Evolutionary conservation across 2,113 vertebrate genomes (phyloP), one percentile per base, ranked within the genome.

Genomic region (Camelus dromedarius): DNA sequence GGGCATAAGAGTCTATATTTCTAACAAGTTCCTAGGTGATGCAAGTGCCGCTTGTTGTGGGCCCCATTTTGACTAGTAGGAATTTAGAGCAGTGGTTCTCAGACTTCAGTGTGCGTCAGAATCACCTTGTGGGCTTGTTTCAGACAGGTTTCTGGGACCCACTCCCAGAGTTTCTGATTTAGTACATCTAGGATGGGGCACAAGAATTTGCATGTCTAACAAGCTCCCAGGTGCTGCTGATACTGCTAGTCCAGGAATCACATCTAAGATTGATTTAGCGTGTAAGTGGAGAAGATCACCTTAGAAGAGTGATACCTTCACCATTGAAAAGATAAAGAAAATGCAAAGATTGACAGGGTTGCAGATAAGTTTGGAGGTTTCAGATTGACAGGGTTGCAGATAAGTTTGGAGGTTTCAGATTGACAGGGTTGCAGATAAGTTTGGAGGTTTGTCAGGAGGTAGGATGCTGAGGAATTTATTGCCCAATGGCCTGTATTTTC

Each of bases 81-180:
- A 58, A 28, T 64, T 87, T n/a, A 32, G 26, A 56, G 13, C 18
- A 42, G 19, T 56, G 56, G 14, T 32, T 85, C 48, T 91, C 58
- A 81, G 10, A 58, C 38, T 67, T 52, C 5, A 42, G 64, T 8
- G 26, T 82, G 20, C 26, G 15, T 76, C 58, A 76, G 38, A 87
- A 82, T 20, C 52, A 60, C 32, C 6, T n/a, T 9, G 6, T 28
- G 62, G 26, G 20, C 81, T 58, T 32, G 35, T 69, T 69, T 56
- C 10, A 66, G 30, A 62, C 35, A 60, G 15, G 32, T 76, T 92
- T 32, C 18, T 48, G 64, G 58, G 52, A 46, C 26, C 35, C 11
- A 79, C 15, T 28, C 24, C 48, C 38, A 83, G 70, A 28, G 16
- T 93, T 66, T 90, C 91, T 96, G 86, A 64, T 48, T 89, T 18